A percentile compares a stretch with the other conserved stretches of the same genome.
Evolutionary conservation across 2,797 vertebrate species (phyloP).

Genomic region (Tapirus indicus): DNA sequence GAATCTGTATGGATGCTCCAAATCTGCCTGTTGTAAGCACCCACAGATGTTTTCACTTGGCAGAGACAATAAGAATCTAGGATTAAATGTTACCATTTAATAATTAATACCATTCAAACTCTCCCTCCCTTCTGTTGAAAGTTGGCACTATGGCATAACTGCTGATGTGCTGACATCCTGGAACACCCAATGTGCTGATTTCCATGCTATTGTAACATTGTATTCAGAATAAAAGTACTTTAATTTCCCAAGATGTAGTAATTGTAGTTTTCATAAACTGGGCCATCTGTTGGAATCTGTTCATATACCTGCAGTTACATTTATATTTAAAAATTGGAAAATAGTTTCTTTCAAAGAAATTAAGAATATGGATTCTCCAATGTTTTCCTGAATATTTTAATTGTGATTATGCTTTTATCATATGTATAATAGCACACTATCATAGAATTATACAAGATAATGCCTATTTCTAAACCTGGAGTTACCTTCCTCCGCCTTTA

Average conservation of each 20-base stretch:
- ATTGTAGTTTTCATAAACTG: constrained; percentile 43
- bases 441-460: background rate
- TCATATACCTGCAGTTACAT: background rate
- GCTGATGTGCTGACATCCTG: constrained; percentile 37
- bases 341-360: constrained; percentile 46
- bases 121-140: constrained; percentile 39
- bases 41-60: constrained; percentile 71
- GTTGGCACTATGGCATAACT: background rate
- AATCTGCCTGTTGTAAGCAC: background rate
- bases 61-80: constrained; percentile 61
- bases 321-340: background rate
- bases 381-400: constrained; percentile 53
- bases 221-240: background rate
- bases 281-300: constrained; percentile 41
- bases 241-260: constrained; percentile 40
- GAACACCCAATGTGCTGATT: background rate
- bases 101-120: constrained; percentile 78
- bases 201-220: background rate
- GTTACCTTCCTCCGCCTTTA: background rate
- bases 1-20: constrained; percentile 34
- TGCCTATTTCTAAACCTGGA: background rate
- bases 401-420: background rate
- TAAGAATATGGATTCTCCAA: background rate
- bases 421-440: background rate
- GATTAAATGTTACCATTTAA: constrained; percentile 80